These are phyloP conservation scores for Erythrocebus patas DNA, from an alignment of 2,113 vertebrate genomes.

Conservation along the genomic window DNA sequence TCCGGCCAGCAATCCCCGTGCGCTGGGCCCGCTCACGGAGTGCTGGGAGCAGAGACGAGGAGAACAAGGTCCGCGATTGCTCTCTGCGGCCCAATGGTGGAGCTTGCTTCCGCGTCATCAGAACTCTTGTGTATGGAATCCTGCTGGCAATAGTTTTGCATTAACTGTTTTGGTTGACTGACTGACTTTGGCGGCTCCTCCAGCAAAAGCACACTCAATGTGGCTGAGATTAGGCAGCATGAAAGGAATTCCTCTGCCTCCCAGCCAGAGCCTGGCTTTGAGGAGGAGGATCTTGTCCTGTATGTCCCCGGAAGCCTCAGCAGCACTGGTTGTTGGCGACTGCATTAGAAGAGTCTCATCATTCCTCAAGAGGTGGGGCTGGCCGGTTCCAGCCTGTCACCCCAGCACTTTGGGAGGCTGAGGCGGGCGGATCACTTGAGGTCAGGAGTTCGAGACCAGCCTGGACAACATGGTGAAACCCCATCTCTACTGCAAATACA, in stretches of 20 bases:
- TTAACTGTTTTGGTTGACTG: slow-evolving; percentile 59
- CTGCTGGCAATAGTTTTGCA: slow-evolving; percentile 47
- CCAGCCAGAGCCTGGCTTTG: slow-evolving; percentile 20
- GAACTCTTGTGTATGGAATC: slow-evolving; percentile 4
- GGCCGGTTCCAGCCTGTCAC: background rate
- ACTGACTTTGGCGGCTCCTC: slow-evolving; percentile 25
- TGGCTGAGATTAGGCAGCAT: slow-evolving; percentile 61
- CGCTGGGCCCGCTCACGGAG: accelerated
- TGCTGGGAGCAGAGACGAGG: background rate
- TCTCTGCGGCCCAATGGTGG: background rate
- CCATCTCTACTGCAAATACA: too few species aligned
- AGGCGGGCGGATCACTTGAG: too few species aligned
- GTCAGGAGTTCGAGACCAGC: too few species aligned
- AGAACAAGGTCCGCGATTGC: slow-evolving; percentile 48
- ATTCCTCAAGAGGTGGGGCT: background rate
- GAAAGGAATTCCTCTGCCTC: slow-evolving; percentile 55
- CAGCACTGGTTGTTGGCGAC: background rate
- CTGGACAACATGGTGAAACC: too few species aligned
- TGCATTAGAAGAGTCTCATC: background rate
- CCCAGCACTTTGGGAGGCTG: too few species aligned
- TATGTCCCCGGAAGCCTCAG: background rate
- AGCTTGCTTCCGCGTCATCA: background rate
- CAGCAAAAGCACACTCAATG: background rate
- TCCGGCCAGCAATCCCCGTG: background rate
- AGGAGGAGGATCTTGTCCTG: background rate